Percentiles rank a stretch among this genome's conserved stretches.
These are phyloP conservation scores for Corythornis vintsioides DNA, from an alignment of 2,113 vertebrate genomes.

Conservation along the genomic window DNA sequence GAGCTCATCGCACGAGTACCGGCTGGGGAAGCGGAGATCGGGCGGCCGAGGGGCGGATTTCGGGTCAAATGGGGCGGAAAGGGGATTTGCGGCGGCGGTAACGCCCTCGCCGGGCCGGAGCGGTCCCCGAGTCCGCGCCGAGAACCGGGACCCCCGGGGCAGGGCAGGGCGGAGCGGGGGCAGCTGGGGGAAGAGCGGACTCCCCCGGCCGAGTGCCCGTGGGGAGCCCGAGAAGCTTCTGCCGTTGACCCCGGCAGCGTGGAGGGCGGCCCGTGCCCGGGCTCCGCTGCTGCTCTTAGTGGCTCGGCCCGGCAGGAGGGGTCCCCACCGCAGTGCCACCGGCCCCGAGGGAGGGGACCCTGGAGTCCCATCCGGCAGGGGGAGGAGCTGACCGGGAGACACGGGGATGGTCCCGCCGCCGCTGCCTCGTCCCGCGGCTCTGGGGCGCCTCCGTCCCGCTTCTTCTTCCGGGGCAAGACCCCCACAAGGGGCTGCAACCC, in stretches of 20 bases:
- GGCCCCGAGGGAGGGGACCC: too few relatives aligned
- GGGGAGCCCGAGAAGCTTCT: not conserved
- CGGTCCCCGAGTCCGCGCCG: too few relatives aligned
- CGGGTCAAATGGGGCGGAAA: not conserved
- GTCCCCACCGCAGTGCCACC: fast-evolving
- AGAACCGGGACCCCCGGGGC: not conserved
- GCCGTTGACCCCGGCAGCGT: not conserved
- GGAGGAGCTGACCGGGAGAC: not conserved
- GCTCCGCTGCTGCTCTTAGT: not conserved
- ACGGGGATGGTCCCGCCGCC: not conserved
- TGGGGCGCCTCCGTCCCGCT: not conserved
- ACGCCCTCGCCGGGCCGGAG: not conserved
- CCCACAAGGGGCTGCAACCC: not conserved
- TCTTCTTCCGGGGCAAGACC: not conserved
- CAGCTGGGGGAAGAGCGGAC: not conserved
- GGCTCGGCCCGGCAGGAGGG: too few relatives aligned
- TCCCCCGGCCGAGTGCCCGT: not conserved
- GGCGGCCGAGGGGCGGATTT: not conserved
- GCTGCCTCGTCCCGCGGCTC: not conserved
- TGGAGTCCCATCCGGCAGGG: not conserved
- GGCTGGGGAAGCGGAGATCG: not conserved
- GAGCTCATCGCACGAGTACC: not conserved
- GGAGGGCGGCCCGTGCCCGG: not conserved
- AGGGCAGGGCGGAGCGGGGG: too few relatives aligned
- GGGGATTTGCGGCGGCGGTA: not conserved